A percentile compares a stretch with the other conserved stretches of the same genome.
phyloP scores from a whole-genome alignment of 2,888 invertebrate genomes.

The Drosophila incognita region DNA sequence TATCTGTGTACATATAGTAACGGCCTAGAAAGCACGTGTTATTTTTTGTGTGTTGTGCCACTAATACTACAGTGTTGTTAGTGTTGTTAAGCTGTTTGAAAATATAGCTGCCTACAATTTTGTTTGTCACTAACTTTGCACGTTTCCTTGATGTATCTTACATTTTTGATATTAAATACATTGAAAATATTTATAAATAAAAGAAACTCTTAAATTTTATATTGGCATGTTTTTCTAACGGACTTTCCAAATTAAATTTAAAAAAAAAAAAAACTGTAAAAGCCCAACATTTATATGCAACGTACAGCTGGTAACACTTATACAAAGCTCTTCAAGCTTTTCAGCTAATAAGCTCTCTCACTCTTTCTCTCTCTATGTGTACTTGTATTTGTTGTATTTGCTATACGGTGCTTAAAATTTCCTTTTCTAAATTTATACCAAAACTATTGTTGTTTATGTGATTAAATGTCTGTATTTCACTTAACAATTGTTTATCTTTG shows the following conservation, averaged over 20 bases:
- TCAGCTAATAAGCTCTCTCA: conserved; percentile 29
- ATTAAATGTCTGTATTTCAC: conserved; percentile 34
- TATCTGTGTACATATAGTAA: conserved; percentile 29
- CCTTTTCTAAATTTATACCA: conserved; percentile 13
- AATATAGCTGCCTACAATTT: conserved; percentile 25
- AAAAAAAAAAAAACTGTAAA: not conserved
- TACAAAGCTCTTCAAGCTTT: conserved; percentile 49
- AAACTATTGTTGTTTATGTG: conserved; percentile 30
- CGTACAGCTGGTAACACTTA: conserved; percentile 33
- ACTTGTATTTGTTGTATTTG: conserved; percentile 35
- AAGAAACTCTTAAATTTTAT: conserved; percentile 5
- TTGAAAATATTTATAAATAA: conserved; percentile 19
- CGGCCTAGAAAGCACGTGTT: conserved; percentile 53
- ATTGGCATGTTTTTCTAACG: conserved; percentile 66
- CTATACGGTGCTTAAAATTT: conserved; percentile 17
- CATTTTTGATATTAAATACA: conserved; percentile 16
- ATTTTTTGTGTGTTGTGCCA: conserved; percentile 43
- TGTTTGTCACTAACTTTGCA: conserved; percentile 32
- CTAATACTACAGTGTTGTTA: conserved; percentile 38
- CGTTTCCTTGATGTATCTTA: conserved; percentile 35
- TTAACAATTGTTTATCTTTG: conserved; percentile 9
- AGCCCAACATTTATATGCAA: conserved; percentile 8
- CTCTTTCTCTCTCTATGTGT: conserved; percentile 19
- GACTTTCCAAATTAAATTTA: not conserved
- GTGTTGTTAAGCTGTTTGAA: conserved; percentile 28